Conservation (phyloP, 2,888 invertebrate genomes). For the Amiota minor region DNA sequence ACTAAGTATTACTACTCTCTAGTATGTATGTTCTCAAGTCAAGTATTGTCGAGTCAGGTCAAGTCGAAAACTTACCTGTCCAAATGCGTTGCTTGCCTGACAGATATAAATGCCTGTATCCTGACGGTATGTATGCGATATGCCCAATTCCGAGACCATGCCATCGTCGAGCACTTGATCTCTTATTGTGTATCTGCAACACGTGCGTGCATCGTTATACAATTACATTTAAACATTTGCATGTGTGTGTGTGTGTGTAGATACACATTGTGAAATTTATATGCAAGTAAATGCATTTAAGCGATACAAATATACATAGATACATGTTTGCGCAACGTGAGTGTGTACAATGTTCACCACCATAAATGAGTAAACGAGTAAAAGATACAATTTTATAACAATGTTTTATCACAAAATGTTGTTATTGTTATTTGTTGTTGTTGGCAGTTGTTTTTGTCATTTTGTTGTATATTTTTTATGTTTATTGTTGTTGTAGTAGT, state of each 20-base stretch:
- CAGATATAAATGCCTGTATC: constrained; percentile 93
- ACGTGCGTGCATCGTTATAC: neutral
- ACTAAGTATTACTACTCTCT: too few species aligned
- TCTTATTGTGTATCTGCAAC: constrained; percentile 79
- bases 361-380: constrained; percentile 23
- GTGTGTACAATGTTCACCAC: constrained; percentile 44
- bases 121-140: constrained; percentile 87
- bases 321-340: constrained; percentile 67
- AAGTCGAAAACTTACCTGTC: constrained; percentile 78
- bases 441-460: constrained; percentile 24
- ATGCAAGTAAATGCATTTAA: constrained; percentile 67
- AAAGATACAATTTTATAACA: constrained; percentile 63
- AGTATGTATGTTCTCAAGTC: constrained; percentile 21
- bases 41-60: neutral
- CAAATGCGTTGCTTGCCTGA: constrained; percentile 90
- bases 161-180: constrained; percentile 86
- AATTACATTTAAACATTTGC: constrained; percentile 21
- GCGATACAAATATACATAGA: constrained; percentile 51
- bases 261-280: constrained; percentile 50
- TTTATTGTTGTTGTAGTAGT: constrained; percentile 41
- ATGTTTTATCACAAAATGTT: constrained; percentile 56
- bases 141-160: constrained; percentile 87
- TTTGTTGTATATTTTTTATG: neutral
- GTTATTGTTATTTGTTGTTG: constrained; percentile 45
- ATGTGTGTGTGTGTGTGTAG: constrained; percentile 46